Evolutionary conservation across 2,113 vertebrate genomes (phyloP).

Genomic region (Anser brachyrhynchus): DNA sequence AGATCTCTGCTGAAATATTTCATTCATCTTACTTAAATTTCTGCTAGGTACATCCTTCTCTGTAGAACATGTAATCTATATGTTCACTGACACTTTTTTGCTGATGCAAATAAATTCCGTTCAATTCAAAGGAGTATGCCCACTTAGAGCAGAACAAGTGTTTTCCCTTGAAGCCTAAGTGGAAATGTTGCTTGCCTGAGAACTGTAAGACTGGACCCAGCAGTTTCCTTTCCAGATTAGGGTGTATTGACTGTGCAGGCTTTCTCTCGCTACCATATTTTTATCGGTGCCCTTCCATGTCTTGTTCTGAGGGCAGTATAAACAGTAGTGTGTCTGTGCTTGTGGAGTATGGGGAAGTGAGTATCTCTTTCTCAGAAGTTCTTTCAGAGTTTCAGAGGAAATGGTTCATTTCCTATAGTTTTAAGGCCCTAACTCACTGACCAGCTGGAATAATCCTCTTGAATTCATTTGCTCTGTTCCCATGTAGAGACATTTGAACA

Average conservation of each 20-base stretch:
- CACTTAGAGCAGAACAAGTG: background rate
- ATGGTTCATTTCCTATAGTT: background rate
- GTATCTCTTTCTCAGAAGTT: background rate
- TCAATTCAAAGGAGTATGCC: background rate
- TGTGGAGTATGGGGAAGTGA: background rate
- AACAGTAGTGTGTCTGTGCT: background rate
- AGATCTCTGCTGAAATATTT: background rate
- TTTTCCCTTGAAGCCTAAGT: background rate
- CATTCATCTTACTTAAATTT: background rate
- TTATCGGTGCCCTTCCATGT: background rate
- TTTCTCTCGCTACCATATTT: background rate
- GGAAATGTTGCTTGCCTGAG: background rate
- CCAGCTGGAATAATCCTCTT: background rate
- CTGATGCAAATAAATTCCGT: background rate
- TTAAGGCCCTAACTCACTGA: background rate
- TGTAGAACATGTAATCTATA: background rate
- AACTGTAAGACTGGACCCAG: background rate
- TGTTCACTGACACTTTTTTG: background rate
- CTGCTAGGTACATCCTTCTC: background rate
- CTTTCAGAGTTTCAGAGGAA: background rate
- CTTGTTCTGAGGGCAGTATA: background rate
- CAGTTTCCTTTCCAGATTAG: background rate
- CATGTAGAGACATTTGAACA: accelerated
- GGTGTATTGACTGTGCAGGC: background rate
- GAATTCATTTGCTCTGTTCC: background rate